Percentiles rank a stretch among this genome's conserved stretches.
These are phyloP conservation scores for Heliconius eleuchia DNA, from an alignment of 1,140 invertebrate genomes.

Conservation along the genomic window DNA sequence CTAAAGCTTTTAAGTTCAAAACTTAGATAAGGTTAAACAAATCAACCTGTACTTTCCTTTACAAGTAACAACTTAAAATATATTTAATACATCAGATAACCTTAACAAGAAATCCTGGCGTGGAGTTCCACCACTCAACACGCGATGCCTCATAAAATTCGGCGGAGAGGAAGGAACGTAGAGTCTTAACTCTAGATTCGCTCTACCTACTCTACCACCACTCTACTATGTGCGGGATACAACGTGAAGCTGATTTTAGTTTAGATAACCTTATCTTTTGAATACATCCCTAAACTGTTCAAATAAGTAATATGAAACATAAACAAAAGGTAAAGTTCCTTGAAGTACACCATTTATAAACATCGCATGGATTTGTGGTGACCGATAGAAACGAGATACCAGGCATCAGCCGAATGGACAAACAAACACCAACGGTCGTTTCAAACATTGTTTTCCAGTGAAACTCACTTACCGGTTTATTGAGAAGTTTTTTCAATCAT, in stretches of 20 bases:
- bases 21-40: slow-evolving; percentile 5
- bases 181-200: no score
- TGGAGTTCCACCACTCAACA: no score
- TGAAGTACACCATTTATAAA: slow-evolving; percentile 48
- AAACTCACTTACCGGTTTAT: slow-evolving; percentile 76
- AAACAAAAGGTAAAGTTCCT: slow-evolving; percentile 44
- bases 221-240: no score
- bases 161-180: no score
- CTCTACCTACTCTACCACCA: no score
- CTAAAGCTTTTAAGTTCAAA: not conserved
- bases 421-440: slow-evolving; percentile 37
- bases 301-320: slow-evolving; percentile 31
- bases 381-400: slow-evolving; percentile 42
- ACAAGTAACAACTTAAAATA: not conserved
- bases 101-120: not conserved
- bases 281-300: not conserved
- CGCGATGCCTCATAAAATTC: no score
- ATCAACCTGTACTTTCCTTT: not conserved
- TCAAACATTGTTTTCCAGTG: slow-evolving; percentile 62
- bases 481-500: slow-evolving; percentile 64
- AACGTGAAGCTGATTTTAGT: no score
- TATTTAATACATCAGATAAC: not conserved
- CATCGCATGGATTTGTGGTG: slow-evolving; percentile 45
- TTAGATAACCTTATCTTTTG: not conserved
- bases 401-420: slow-evolving; percentile 30